Conservation (phyloP, 2,888 invertebrate genomes). For the Drosophila testacea region DNA sequence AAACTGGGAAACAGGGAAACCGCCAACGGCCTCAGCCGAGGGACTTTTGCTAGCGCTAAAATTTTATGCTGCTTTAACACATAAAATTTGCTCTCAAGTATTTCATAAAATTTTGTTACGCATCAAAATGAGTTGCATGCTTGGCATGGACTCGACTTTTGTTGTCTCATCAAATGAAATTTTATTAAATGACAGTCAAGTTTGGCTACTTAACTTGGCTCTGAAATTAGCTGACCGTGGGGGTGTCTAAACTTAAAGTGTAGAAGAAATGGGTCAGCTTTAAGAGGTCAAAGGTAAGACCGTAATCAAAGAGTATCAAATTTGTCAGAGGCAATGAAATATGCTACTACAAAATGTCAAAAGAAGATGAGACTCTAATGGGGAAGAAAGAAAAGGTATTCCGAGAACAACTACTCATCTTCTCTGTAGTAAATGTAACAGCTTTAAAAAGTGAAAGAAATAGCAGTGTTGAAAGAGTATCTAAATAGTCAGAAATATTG, state of each 20-base stretch:
- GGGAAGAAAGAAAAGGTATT: no score
- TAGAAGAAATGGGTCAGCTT: slow-evolving; percentile 48
- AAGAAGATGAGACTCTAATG: no score
- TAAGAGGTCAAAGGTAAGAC: slow-evolving; percentile 9
- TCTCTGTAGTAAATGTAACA: no score
- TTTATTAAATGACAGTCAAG: slow-evolving; percentile 72
- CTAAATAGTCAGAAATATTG: not conserved
- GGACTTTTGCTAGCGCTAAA: slow-evolving; percentile 77
- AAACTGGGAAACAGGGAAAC: slow-evolving; percentile 34
- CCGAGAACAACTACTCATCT: no score
- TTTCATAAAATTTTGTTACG: slow-evolving; percentile 78
- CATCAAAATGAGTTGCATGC: slow-evolving; percentile 61
- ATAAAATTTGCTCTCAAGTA: slow-evolving; percentile 78
- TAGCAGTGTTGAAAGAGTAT: not conserved
- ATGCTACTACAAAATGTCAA: no score
- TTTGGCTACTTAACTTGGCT: slow-evolving; percentile 46
- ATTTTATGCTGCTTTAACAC: slow-evolving; percentile 75
- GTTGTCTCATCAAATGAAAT: slow-evolving; percentile 65
- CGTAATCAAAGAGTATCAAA: not conserved
- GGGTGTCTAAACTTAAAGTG: slow-evolving; percentile 7
- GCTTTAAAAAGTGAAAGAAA: no score
- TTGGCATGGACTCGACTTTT: slow-evolving; percentile 44
- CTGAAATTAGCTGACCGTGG: slow-evolving; percentile 46
- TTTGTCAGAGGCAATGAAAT: not conserved
- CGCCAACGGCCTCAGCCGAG: slow-evolving; percentile 51